Conservation (phyloP, 2,797 vertebrate genomes). For the Mus spretus region DNA sequence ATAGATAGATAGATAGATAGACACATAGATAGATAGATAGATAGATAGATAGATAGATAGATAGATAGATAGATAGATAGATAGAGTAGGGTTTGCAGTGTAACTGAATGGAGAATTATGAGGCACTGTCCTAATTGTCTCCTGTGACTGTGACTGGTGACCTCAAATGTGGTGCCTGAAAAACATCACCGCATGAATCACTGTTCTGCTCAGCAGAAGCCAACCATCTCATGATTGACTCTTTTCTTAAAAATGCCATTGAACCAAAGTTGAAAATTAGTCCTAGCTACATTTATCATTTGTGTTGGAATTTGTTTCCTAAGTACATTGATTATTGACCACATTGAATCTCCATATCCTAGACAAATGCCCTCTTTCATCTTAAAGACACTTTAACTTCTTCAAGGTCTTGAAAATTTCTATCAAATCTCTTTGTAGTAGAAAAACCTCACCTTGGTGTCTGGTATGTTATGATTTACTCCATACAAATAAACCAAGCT, state of each 20-base stretch:
- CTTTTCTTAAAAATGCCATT: not conserved
- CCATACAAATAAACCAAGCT: not conserved
- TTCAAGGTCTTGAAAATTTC: not conserved
- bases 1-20: too few species aligned
- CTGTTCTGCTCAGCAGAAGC: not conserved
- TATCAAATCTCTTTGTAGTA: not conserved
- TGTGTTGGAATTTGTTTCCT: not conserved
- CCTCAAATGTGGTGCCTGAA: rapidly evolving
- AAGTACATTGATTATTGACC: not conserved
- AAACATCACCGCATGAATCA: not conserved
- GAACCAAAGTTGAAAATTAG: not conserved
- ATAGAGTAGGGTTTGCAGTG: rapidly evolving
- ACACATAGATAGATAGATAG: too few species aligned
- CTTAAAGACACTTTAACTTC: not conserved
- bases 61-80: too few species aligned
- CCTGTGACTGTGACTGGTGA: too few species aligned
- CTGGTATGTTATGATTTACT: not conserved
- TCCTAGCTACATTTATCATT: not conserved
- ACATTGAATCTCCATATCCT: not conserved
- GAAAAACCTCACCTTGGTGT: not conserved
- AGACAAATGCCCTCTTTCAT: not conserved
- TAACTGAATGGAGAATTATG: too few species aligned
- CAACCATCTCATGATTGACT: not conserved
- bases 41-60: too few species aligned
- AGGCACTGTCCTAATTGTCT: not conserved